These are phyloP conservation scores for Lasiommata megera DNA, from an alignment of 2,888 invertebrate genomes.

Conservation along the genomic window DNA sequence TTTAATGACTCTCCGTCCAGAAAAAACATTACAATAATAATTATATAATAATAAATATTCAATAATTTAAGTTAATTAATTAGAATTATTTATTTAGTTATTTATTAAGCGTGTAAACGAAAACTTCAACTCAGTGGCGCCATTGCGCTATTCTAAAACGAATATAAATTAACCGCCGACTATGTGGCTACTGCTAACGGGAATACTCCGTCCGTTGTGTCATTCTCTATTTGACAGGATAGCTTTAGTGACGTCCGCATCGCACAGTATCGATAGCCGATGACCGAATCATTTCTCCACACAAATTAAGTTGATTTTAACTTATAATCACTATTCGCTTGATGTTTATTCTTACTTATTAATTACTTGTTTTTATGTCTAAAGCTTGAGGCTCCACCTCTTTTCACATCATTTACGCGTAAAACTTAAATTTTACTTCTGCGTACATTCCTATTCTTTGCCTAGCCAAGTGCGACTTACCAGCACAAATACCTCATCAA, in stretches of 20 bases:
- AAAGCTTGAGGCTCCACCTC: too few species aligned
- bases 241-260: background rate
- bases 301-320: background rate
- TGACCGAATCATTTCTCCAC: background rate
- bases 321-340: too few species aligned
- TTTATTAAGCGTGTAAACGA: slow-evolving; percentile 75
- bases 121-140: slow-evolving; percentile 65
- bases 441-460: too few species aligned
- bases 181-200: slow-evolving; percentile 79
- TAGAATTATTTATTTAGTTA: slow-evolving; percentile 47
- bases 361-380: too few species aligned
- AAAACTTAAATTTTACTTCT: too few species aligned
- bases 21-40: slow-evolving; percentile 67
- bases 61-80: slow-evolving; percentile 62
- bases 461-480: too few species aligned
- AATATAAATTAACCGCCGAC: slow-evolving; percentile 77
- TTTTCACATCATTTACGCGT: too few species aligned
- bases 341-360: too few species aligned
- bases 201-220: background rate
- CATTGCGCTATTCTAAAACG: slow-evolving; percentile 79
- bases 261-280: background rate
- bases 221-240: background rate
- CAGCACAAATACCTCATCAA: too few species aligned
- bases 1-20: slow-evolving; percentile 80
- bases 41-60: slow-evolving; percentile 65